These are phyloP conservation scores for Terrapene triunguis DNA, from an alignment of 2,113 vertebrate species.

Conservation along the genomic window DNA sequence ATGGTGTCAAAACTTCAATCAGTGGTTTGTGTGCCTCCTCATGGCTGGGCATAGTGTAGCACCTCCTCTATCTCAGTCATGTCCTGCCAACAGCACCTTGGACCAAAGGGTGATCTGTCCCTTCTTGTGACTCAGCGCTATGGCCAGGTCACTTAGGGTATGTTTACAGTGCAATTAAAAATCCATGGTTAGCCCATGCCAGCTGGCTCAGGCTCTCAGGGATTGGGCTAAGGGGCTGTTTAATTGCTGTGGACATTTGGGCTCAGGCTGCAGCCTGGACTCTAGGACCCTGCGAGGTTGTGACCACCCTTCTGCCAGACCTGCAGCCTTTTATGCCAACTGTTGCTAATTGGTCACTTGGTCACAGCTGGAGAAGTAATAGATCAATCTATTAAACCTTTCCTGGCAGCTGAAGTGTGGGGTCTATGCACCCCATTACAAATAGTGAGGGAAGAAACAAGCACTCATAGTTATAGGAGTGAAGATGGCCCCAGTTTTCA, in stretches of 20 bases:
- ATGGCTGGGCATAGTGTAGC: too few species aligned
- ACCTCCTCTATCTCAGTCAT: too few species aligned
- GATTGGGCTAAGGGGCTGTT: too few species aligned
- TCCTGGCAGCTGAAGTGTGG: neutral
- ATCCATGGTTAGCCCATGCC: too few species aligned
- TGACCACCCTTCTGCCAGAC: neutral
- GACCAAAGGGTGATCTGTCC: neutral
- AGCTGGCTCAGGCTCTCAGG: too few species aligned
- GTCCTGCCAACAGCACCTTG: neutral
- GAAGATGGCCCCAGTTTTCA: neutral
- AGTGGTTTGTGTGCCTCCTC: too few species aligned
- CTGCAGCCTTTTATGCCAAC: neutral
- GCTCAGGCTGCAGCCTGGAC: too few species aligned
- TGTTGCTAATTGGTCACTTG: neutral
- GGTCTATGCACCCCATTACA: neutral
- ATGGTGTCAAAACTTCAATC: too few species aligned
- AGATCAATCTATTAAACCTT: neutral
- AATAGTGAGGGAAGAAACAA: neutral
- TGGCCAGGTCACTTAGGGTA: neutral
- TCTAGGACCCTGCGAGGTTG: too few species aligned
- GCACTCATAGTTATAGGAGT: neutral
- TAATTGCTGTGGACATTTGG: neutral
- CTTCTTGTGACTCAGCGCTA: neutral
- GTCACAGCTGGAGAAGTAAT: neutral
- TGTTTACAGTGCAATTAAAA: neutral